phyloP scores from a whole-genome alignment of 2,888 invertebrate genomes.

The Maniola hyperantus region DNA sequence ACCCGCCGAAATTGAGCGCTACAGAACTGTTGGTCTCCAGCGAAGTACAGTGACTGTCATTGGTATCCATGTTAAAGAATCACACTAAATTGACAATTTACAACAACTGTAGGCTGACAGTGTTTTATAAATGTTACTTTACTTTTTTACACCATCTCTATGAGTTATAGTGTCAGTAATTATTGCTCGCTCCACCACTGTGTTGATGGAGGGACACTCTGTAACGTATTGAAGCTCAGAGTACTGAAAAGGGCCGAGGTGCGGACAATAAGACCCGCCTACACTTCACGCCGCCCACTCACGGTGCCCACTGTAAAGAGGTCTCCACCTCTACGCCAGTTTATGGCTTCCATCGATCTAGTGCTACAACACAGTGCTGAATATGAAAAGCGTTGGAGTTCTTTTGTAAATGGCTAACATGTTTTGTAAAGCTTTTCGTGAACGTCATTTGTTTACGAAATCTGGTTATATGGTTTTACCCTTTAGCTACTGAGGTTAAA shows the following conservation, averaged over 20 bases:
- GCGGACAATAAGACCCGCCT: slow-evolving; percentile 37
- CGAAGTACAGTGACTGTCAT: slow-evolving; percentile 48
- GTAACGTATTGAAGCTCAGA: slow-evolving; percentile 40
- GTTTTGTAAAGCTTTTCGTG: background rate
- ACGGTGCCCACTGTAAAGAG: slow-evolving; percentile 23
- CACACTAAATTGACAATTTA: background rate
- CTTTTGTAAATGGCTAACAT: slow-evolving; percentile 6
- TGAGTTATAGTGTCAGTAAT: slow-evolving; percentile 12
- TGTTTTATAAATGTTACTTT: background rate
- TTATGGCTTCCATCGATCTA: background rate
- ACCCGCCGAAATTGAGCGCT: slow-evolving; percentile 33
- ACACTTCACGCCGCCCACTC: slow-evolving; percentile 46
- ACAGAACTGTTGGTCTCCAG: slow-evolving; percentile 27
- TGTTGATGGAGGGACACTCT: slow-evolving; percentile 29
- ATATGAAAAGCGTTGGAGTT: slow-evolving; percentile 5
- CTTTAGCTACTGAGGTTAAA: background rate
- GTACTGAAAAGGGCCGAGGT: slow-evolving; percentile 43
- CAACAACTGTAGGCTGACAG: background rate
- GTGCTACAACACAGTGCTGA: background rate
- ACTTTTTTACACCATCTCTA: slow-evolving; percentile 14
- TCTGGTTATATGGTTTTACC: background rate
- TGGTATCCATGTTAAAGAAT: slow-evolving; percentile 54
- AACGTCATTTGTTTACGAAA: background rate
- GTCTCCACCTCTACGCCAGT: slow-evolving; percentile 7
- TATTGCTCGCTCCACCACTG: slow-evolving; percentile 19